These are phyloP conservation scores for Homalodisca vitripennis DNA, from an alignment of 1,140 invertebrate species.

Conservation along the genomic window DNA sequence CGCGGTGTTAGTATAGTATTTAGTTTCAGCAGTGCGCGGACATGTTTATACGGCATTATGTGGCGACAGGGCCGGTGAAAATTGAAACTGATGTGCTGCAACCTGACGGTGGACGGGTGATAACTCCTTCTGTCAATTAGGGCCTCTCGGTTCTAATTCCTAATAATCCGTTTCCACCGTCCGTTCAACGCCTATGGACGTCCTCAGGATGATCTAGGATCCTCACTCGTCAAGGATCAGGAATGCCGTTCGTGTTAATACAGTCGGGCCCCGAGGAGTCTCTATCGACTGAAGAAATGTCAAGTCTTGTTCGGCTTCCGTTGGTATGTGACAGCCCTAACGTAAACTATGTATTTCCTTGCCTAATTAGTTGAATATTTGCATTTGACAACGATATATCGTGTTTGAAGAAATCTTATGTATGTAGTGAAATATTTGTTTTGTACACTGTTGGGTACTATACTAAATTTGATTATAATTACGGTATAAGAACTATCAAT, in stretches of 20 bases:
- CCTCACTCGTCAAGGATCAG: neutral
- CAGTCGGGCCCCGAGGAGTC: neutral
- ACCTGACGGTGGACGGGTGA: slow-evolving; percentile 13
- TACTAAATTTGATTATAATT: too few relatives aligned
- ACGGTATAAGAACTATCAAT: too few relatives aligned
- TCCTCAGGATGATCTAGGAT: neutral
- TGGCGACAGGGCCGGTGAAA: slow-evolving; percentile 21
- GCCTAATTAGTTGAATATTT: too few relatives aligned
- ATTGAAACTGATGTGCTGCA: slow-evolving; percentile 25
- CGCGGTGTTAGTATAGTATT: too few relatives aligned
- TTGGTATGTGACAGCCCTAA: neutral
- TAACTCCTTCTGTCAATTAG: slow-evolving; percentile 18
- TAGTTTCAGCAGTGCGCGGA: slow-evolving; percentile 3
- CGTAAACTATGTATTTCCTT: neutral
- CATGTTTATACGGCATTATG: slow-evolving; percentile 21
- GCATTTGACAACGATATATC: too few relatives aligned
- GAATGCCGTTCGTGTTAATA: neutral
- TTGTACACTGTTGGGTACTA: too few relatives aligned
- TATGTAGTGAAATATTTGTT: too few relatives aligned
- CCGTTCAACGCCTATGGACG: too few relatives aligned
- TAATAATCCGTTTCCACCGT: slow-evolving; percentile 9
- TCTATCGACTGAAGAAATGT: neutral
- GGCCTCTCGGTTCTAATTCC: neutral
- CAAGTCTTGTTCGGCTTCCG: neutral
- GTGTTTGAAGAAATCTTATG: too few relatives aligned